Percentiles rank a stretch among this genome's conserved stretches.
phyloP scores from a whole-genome alignment of 2,888 invertebrate genomes.

The Cryptocephalus moraei region DNA sequence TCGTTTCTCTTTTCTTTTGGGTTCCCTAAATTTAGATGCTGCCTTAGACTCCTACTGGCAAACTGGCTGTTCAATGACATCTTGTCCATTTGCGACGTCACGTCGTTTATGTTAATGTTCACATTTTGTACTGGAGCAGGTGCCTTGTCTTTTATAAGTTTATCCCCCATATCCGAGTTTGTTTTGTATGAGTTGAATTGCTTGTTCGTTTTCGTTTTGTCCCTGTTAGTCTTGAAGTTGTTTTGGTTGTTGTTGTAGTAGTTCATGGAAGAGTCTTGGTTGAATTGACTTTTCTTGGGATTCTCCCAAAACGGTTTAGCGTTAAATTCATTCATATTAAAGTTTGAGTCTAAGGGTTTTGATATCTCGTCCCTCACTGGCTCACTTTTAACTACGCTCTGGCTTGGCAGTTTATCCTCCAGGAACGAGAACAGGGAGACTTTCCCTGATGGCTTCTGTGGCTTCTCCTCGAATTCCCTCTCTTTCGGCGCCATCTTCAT shows the following conservation, averaged over 20 bases:
- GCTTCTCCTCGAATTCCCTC: slow-evolving; percentile 46
- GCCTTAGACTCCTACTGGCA: slow-evolving; percentile 32
- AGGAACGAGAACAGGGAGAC: slow-evolving; percentile 75
- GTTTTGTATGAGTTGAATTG: background rate
- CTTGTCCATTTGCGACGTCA: slow-evolving; percentile 21
- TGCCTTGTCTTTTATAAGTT: slow-evolving; percentile 6
- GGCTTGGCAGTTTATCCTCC: slow-evolving; percentile 64
- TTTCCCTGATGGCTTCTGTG: slow-evolving; percentile 66
- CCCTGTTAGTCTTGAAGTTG: background rate
- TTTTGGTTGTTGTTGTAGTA: background rate
- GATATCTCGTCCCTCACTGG: background rate
- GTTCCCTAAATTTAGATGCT: slow-evolving; percentile 29
- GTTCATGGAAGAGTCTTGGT: background rate
- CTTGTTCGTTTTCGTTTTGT: background rate
- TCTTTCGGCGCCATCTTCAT: slow-evolving; percentile 13
- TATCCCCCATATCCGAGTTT: background rate
- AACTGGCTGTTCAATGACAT: slow-evolving; percentile 32
- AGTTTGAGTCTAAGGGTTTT: background rate
- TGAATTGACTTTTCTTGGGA: background rate
- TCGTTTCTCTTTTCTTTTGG: slow-evolving; percentile 4
- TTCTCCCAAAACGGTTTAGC: background rate
- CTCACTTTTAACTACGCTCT: background rate
- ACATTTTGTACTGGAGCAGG: background rate
- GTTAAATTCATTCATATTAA: background rate
- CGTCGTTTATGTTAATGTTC: slow-evolving; percentile 8